Base-by-base conservation (phyloP, 2,113 vertebrate species). In the Lophura nycthemera region DNA sequence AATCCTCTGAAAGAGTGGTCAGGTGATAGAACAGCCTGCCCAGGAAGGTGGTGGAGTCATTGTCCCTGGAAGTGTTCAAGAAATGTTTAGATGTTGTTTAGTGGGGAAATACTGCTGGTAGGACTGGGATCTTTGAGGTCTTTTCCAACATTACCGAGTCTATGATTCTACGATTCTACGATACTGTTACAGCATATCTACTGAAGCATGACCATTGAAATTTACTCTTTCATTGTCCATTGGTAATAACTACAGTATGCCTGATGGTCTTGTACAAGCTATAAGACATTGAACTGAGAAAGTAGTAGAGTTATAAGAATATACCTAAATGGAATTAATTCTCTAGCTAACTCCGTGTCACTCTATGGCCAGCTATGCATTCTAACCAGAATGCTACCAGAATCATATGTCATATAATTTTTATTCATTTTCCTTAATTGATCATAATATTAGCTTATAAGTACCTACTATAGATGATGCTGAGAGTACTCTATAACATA, bases 391-490 rank as follows among this genome's bases (percentile, higher is more conserved):
- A 0, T 5, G 42, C 74, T 92, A 27, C 48, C 50, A 76, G 24
- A 82, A 21, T 86, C 92, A 87, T 84, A 94, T 95, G 95, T 92
- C 40, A 42, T 84, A 77, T 67, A 1, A 76, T 89, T 91, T 89
- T 22, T 83, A 87, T 87, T 95, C 6, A 87, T 92, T 89, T 95
- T 70, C 59, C 72, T 83, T 96, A 95, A 94, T 59, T 95, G 85
- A 69, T 90, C 60, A 64, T 91, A 59, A 85, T 83, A 80, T 80
- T 90, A 93, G 59, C 11, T 96, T 89, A 73, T 16, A 79, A 89
- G 66, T 79, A 83, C n/a, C 50, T 95, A 64, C n/a, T 89, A 38
- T 70, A 95, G 85, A 67, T 94, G 64, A 83, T 77, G 22, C 29
- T 88, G 64, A 83, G 56, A 64, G 10, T 64, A 83, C 80, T 79